These are phyloP conservation scores for Cremastobaeus sp. DNA, from an alignment of 2,888 invertebrate genomes.

Conservation along the genomic window DNA sequence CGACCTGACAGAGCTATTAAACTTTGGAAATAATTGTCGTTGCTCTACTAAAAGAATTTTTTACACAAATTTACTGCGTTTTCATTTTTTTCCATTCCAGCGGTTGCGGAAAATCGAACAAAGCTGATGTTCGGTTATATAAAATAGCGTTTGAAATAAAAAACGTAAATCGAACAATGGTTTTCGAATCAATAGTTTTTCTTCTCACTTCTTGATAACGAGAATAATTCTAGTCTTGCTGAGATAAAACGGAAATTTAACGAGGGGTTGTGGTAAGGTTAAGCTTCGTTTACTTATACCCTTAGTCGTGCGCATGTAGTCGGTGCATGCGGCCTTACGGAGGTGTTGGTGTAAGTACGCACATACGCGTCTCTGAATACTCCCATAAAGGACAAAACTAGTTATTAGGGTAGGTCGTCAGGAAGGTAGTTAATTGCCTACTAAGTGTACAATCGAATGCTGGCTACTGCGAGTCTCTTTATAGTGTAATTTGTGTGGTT, in stretches of 20 bases:
- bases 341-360: slow-evolving; percentile 17
- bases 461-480: slow-evolving; percentile 23
- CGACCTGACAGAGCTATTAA: slow-evolving; percentile 11
- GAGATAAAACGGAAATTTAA: slow-evolving; percentile 74
- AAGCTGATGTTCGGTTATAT: slow-evolving; percentile 28
- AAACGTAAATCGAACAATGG: slow-evolving; percentile 40
- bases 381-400: slow-evolving; percentile 51
- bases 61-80: slow-evolving; percentile 5
- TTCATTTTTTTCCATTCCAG: slow-evolving; percentile 2
- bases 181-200: slow-evolving; percentile 57
- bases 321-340: slow-evolving; percentile 2
- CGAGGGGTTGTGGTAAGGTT: slow-evolving; percentile 69
- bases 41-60: slow-evolving; percentile 6
- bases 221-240: slow-evolving; percentile 61
- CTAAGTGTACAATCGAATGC: slow-evolving; percentile 73
- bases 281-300: slow-evolving; percentile 65
- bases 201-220: slow-evolving; percentile 63
- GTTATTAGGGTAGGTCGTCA: slow-evolving; percentile 72
- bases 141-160: slow-evolving; percentile 20
- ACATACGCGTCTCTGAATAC: slow-evolving; percentile 38
- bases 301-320: slow-evolving; percentile 21
- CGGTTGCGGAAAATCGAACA: slow-evolving; percentile 11
- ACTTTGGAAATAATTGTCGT: slow-evolving; percentile 21
- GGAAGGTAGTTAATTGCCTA: slow-evolving; percentile 76
- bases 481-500: slow-evolving; percentile 39